Conservation (phyloP, 2,888 invertebrate species). For the Entomobrya proxima region DNA sequence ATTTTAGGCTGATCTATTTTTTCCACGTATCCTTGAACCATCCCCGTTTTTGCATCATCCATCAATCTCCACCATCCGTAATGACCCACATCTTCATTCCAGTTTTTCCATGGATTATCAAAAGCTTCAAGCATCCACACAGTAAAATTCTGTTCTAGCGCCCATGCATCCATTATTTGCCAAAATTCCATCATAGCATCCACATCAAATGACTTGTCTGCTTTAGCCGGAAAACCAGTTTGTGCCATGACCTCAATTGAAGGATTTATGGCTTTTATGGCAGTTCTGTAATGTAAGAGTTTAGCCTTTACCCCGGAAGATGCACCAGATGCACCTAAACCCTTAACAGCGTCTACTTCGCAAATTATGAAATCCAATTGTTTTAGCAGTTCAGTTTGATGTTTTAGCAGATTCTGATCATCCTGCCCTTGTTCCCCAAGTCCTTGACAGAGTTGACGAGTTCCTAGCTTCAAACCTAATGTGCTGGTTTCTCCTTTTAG, state of each 20-base stretch:
- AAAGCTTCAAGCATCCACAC: conserved; percentile 64
- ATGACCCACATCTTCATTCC: conserved; percentile 17
- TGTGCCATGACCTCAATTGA: conserved; percentile 44
- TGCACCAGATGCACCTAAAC: background rate
- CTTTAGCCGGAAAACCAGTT: conserved; percentile 45
- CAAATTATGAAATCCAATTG: conserved; percentile 44
- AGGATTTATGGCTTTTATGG: conserved; percentile 26
- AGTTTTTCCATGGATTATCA: conserved; percentile 64
- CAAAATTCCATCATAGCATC: conserved; percentile 58
- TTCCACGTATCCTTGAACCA: conserved; percentile 49
- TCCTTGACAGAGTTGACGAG: conserved; percentile 7
- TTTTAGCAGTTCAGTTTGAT: background rate
- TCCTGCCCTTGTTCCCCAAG: background rate
- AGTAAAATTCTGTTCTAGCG: conserved; percentile 25
- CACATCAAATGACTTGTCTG: background rate
- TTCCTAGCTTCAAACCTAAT: background rate
- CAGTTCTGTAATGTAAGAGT: background rate
- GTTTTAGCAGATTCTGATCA: too few relatives aligned
- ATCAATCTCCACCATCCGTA: conserved; percentile 67
- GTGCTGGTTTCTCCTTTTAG: background rate
- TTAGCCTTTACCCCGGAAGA: background rate
- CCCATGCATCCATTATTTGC: conserved; percentile 57
- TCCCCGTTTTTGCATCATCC: conserved; percentile 5
- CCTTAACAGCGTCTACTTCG: background rate
- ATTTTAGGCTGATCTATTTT: too few relatives aligned